Conservation (phyloP, 2,113 vertebrate species). For the Pelusios castaneus region DNA sequence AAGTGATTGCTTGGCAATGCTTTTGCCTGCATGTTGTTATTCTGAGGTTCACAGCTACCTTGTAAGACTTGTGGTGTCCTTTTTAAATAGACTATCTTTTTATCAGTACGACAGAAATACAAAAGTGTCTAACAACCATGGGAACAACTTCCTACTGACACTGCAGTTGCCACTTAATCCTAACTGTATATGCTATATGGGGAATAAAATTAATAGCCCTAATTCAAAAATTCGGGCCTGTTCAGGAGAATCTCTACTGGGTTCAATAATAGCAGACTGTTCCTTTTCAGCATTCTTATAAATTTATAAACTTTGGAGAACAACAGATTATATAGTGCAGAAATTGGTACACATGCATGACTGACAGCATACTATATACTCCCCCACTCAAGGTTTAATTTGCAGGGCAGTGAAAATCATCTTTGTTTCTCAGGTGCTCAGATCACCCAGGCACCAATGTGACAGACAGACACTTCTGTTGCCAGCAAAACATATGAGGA, state of each 20-base stretch:
- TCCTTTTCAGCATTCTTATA: not conserved
- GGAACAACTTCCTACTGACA: not conserved
- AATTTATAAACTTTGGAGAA: not conserved
- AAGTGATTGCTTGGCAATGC: not conserved
- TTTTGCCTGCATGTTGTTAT: not conserved
- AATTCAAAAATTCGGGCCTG: not conserved
- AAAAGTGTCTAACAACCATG: not conserved
- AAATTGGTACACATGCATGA: not conserved
- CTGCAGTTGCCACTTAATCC: not conserved
- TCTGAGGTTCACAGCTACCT: not conserved
- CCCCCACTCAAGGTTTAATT: not conserved
- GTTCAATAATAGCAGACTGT: not conserved
- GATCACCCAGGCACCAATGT: not conserved
- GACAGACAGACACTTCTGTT: not conserved
- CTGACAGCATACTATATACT: not conserved
- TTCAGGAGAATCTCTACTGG: not conserved
- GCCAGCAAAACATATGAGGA: not conserved
- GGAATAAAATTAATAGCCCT: not conserved
- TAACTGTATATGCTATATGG: not conserved
- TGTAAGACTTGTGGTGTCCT: not conserved
- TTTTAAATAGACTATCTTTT: not conserved
- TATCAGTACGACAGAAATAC: not conserved
- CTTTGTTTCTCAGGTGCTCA: not conserved
- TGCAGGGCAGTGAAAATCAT: not conserved
- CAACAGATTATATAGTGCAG: fast-evolving